These are phyloP conservation scores for Betta splendens DNA, from an alignment of 2,797 vertebrate species.

Conservation along the genomic window DNA sequence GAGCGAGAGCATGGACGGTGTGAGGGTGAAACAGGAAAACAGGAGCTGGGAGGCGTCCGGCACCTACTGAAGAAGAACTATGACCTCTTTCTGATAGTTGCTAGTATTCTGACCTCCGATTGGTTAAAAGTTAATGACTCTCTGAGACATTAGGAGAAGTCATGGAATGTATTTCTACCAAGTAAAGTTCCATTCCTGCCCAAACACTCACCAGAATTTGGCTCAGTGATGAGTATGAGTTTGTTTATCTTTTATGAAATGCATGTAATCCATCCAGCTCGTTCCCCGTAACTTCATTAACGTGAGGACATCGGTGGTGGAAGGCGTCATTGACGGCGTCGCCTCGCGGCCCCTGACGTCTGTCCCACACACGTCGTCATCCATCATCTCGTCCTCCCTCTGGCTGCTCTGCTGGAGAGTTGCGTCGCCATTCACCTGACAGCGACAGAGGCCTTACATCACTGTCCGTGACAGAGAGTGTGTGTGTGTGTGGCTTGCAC, in stretches of 20 bases:
- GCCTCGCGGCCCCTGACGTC: conserved; percentile 8
- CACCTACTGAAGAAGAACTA: conserved; percentile 47
- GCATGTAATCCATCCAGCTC: no score
- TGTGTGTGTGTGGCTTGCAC: conserved; percentile 44
- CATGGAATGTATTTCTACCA: no score
- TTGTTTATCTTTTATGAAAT: no score
- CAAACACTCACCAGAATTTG: no score
- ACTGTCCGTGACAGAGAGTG: conserved; percentile 44
- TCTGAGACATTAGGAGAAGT: no score
- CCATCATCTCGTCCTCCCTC: conserved; percentile 27
- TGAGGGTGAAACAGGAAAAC: conserved; percentile 53
- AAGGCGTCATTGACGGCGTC: conserved; percentile 8
- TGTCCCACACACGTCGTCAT: conserved; percentile 56
- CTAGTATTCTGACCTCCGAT: no score
- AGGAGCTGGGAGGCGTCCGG: conserved; percentile 45
- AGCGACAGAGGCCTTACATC: conserved; percentile 42
- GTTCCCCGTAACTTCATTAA: no score
- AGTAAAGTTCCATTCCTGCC: no score
- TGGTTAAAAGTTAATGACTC: no score
- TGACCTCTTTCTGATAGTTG: conserved; percentile 29
- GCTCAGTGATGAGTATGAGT: no score
- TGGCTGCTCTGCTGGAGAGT: conserved; percentile 16
- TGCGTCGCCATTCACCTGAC: conserved; percentile 50
- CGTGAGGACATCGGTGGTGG: no score
- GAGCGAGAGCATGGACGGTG: conserved; percentile 43